A percentile compares a stretch with the other conserved stretches of the same genome.
Evolutionary conservation across 2,113 vertebrate genomes (phyloP).

Genomic region (Hippocampus mohnikei): DNA sequence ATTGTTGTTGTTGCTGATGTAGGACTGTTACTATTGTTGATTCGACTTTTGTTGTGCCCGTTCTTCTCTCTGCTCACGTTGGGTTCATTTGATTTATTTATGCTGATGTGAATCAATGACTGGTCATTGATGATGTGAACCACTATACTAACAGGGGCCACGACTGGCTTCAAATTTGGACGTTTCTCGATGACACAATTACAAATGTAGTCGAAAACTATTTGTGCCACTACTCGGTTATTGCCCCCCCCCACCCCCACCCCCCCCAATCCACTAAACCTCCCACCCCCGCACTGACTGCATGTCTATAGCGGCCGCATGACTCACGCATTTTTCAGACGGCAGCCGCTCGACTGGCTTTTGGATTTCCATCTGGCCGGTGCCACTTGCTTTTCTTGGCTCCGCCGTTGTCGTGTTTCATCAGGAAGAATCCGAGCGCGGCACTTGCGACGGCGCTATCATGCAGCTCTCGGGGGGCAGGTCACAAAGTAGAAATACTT

Average conservation of each 20-base stretch:
- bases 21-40: no score
- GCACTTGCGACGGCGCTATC: constrained; percentile 43
- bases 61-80: neutral
- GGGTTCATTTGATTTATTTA: no score
- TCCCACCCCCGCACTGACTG: constrained; percentile 43
- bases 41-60: no score
- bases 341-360: constrained; percentile 75
- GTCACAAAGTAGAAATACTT: neutral
- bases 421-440: constrained; percentile 78
- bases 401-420: constrained; percentile 69
- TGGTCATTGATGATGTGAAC: neutral
- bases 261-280: no score
- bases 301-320: constrained; percentile 75
- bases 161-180: neutral
- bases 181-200: neutral
- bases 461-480: neutral
- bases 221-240: neutral
- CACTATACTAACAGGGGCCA: no score
- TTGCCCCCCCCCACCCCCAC: neutral
- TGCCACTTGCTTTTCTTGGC: constrained; percentile 82
- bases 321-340: constrained; percentile 85
- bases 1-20: no score
- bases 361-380: constrained; percentile 79
- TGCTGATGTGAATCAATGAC: no score
- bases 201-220: no score